A percentile compares a stretch with the other conserved stretches of the same genome.
These are phyloP conservation scores for Acronicta psi DNA, from an alignment of 2,888 invertebrate genomes.

Conservation along the genomic window DNA sequence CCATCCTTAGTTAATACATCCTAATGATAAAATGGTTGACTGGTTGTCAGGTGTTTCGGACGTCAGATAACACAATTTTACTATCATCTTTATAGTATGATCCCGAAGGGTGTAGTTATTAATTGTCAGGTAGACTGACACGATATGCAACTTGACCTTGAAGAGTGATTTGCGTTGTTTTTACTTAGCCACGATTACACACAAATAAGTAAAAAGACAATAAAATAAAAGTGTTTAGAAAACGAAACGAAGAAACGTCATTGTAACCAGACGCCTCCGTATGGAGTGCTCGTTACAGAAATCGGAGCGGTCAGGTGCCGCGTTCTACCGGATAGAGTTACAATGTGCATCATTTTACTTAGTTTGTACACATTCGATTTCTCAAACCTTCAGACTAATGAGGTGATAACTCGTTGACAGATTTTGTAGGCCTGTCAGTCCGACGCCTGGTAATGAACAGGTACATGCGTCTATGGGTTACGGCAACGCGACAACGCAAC, in stretches of 20 bases:
- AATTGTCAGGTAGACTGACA: no score
- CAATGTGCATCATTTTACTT: conserved; percentile 52
- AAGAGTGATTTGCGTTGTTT: no score
- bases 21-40: no score
- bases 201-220: conserved; percentile 35
- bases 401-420: neutral
- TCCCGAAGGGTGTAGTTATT: no score
- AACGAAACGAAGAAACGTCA: conserved; percentile 62
- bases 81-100: no score
- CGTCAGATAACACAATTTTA: no score
- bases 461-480: no score
- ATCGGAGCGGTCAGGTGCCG: conserved; percentile 56
- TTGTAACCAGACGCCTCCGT: conserved; percentile 61
- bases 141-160: no score
- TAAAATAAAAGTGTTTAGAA: conserved; percentile 69
- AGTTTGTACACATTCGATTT: conserved; percentile 28
- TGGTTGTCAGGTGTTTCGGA: no score
- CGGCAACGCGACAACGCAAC: no score
- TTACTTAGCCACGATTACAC: conserved; percentile 10
- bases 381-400: conserved; percentile 6
- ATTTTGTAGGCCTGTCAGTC: neutral
- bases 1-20: no score
- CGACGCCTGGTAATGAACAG: no score
- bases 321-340: conserved; percentile 52
- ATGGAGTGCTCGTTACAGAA: conserved; percentile 63